A percentile compares a stretch with the other conserved stretches of the same genome.
Conservation (phyloP, 1,140 invertebrate species). For the Dryas iulia region DNA sequence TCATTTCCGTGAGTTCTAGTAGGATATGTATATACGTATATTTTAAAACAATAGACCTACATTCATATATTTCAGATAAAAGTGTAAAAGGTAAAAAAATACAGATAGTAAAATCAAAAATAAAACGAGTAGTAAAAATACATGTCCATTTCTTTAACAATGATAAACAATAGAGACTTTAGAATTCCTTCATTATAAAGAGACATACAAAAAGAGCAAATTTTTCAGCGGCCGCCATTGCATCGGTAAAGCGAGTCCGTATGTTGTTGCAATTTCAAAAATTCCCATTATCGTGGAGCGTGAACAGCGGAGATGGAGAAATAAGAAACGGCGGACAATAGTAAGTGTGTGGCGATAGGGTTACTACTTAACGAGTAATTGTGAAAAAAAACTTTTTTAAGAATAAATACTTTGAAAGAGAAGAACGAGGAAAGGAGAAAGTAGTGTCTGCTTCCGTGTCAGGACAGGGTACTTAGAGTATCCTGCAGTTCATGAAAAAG, state of each 20-base stretch:
- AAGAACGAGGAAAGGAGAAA: too few relatives aligned
- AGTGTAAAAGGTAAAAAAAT: not conserved
- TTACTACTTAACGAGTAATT: conserved; percentile 9
- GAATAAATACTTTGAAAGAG: too few relatives aligned
- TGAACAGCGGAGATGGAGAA: conserved; percentile 41
- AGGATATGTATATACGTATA: too few relatives aligned
- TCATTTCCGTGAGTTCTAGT: too few relatives aligned
- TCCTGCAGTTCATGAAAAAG: too few relatives aligned
- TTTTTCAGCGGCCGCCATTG: conserved; percentile 49
- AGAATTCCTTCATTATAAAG: conserved; percentile 15
- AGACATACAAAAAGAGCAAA: conserved; percentile 48
- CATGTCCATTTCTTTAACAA: conserved; percentile 8
- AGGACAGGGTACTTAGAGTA: too few relatives aligned
- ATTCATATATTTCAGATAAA: not conserved
- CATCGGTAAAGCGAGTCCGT: conserved; percentile 45
- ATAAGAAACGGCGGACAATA: conserved; percentile 61
- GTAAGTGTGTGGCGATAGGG: conserved; percentile 29
- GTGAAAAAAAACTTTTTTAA: not conserved
- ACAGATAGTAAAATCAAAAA: not conserved
- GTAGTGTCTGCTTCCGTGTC: too few relatives aligned
- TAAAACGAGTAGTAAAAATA: not conserved
- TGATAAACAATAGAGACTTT: conserved; percentile 19
- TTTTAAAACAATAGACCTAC: not conserved
- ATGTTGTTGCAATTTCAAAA: conserved; percentile 75
- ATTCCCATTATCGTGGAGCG: conserved; percentile 61